phyloP scores from a whole-genome alignment of 2,797 vertebrate species.

The Crossoptilon crossoptilon region DNA sequence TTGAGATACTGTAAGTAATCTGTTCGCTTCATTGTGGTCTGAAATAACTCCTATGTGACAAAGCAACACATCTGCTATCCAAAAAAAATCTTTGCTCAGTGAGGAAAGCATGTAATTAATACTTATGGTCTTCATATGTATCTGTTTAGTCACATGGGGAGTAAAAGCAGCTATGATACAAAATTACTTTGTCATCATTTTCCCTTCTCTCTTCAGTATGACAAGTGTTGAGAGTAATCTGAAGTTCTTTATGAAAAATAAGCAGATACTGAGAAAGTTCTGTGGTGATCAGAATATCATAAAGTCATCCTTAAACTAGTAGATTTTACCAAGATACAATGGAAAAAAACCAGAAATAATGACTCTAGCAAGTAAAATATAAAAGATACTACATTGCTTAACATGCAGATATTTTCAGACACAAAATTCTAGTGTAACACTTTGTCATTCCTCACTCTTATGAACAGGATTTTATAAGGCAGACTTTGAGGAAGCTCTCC shows the following conservation, averaged over 20 bases:
- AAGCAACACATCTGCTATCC: not conserved
- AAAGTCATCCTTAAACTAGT: not conserved
- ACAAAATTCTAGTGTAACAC: not conserved
- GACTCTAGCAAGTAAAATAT: not conserved
- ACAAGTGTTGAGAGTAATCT: not conserved
- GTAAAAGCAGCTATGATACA: conserved; percentile 15
- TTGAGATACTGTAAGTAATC: not conserved
- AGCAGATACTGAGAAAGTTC: not conserved
- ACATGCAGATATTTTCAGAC: not conserved
- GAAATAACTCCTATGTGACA: not conserved
- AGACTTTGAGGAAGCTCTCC: not conserved
- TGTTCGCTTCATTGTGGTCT: not conserved
- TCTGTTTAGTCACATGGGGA: conserved; percentile 17
- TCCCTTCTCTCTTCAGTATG: not conserved
- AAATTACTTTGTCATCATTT: not conserved
- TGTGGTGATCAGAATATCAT: not conserved
- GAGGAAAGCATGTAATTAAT: conserved; percentile 24
- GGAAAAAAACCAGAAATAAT: not conserved
- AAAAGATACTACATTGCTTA: not conserved
- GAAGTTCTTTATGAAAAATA: not conserved
- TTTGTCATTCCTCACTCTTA: not conserved
- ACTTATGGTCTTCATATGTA: conserved; percentile 15
- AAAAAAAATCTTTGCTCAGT: not conserved
- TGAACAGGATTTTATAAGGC: not conserved
- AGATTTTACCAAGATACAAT: not conserved